Evolutionary conservation across 2,888 invertebrate species (phyloP).

Genomic region (Agonopterix subpropinquella): DNA sequence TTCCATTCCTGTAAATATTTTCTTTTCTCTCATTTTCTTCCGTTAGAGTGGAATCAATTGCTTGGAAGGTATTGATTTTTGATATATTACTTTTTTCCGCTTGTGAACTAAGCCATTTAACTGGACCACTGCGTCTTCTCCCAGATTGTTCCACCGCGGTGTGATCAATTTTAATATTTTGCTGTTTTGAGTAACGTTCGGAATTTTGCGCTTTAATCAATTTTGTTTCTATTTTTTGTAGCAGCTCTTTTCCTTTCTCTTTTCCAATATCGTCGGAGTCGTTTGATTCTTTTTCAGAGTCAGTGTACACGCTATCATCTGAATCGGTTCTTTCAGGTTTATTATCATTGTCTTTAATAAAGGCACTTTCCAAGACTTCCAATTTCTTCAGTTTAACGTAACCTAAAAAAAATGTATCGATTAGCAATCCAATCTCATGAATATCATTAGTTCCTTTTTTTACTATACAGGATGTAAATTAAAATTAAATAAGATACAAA

Average conservation of each 20-base stretch:
- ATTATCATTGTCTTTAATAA: slow-evolving; percentile 40
- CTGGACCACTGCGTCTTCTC: slow-evolving; percentile 47
- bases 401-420: slow-evolving; percentile 55
- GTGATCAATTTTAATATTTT: slow-evolving; percentile 20
- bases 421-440: no score
- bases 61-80: slow-evolving; percentile 32
- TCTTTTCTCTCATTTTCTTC: slow-evolving; percentile 29
- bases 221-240: slow-evolving; percentile 41
- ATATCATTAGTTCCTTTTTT: no score
- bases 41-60: slow-evolving; percentile 19
- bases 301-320: slow-evolving; percentile 58
- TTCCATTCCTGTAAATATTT: slow-evolving; percentile 16
- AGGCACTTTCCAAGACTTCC: slow-evolving; percentile 63
- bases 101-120: slow-evolving; percentile 38
- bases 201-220: slow-evolving; percentile 16
- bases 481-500: no score
- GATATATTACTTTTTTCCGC: slow-evolving; percentile 37
- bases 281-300: slow-evolving; percentile 63
- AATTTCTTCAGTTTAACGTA: slow-evolving; percentile 74
- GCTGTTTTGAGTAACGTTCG: slow-evolving; percentile 8
- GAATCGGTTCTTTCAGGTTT: slow-evolving; percentile 27
- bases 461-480: no score
- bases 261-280: slow-evolving; percentile 50
- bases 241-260: slow-evolving; percentile 36
- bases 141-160: slow-evolving; percentile 21